A percentile compares a stretch with the other conserved stretches of the same genome.
phyloP scores from a whole-genome alignment of 2,113 vertebrate genomes.

The Pangasianodon gigas region DNA sequence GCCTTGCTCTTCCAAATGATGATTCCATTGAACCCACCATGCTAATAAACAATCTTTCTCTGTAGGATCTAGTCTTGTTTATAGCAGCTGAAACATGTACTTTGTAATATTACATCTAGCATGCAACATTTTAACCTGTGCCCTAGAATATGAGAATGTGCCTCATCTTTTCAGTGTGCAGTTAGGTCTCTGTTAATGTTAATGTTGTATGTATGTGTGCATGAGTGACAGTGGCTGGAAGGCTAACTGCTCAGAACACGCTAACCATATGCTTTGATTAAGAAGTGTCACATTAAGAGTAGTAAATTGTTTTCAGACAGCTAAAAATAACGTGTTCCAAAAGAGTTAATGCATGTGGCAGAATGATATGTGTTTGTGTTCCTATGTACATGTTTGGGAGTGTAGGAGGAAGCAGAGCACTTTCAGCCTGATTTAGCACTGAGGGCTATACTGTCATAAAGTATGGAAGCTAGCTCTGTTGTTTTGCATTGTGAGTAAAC shows the following conservation, averaged over 20 bases:
- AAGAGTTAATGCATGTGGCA: background rate
- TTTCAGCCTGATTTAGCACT: conserved; percentile 6
- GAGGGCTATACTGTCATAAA: background rate
- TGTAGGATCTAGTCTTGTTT: background rate
- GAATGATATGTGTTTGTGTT: conserved; percentile 12
- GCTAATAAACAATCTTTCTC: background rate
- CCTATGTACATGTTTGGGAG: conserved; percentile 34
- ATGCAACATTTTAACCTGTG: background rate
- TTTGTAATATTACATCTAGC: background rate
- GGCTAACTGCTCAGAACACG: background rate
- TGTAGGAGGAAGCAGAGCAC: conserved; percentile 19
- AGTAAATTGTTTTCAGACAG: background rate
- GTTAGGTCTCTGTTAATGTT: background rate
- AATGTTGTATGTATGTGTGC: conserved; percentile 30
- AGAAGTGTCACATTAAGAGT: conserved; percentile 7
- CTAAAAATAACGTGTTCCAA: background rate
- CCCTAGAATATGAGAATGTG: background rate
- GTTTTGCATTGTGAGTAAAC: conserved; percentile 37
- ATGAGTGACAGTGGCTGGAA: background rate
- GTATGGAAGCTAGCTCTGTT: conserved; percentile 7
- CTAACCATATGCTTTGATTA: conserved; percentile 21
- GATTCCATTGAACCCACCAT: background rate
- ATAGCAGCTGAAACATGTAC: background rate
- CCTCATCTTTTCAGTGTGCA: background rate
- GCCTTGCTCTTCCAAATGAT: background rate